Evolutionary conservation across 2,888 invertebrate genomes (phyloP).

Genomic region (Tipula unca): DNA sequence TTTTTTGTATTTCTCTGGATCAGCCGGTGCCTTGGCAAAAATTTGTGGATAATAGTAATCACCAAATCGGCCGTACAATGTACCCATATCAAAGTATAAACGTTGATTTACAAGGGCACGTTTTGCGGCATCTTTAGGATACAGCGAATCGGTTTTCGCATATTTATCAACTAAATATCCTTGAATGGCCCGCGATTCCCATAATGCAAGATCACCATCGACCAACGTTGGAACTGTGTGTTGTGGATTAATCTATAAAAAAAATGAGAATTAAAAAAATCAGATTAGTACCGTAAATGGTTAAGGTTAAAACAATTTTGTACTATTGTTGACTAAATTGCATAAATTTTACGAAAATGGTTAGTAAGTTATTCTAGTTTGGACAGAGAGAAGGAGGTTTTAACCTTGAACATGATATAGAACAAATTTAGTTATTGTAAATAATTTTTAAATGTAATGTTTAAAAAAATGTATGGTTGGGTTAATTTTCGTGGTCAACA

Average conservation of each 20-base stretch:
- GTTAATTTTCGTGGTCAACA: not conserved
- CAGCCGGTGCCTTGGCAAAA: constrained; percentile 52
- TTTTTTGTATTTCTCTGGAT: constrained; percentile 58
- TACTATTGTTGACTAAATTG: not conserved
- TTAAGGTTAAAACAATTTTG: not conserved
- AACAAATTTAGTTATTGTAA: not conserved
- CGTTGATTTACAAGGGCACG: constrained; percentile 70
- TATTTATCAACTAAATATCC: constrained; percentile 73
- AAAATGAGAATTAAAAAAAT: not conserved
- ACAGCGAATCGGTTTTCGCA: constrained; percentile 63
- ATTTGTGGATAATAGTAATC: constrained; percentile 61
- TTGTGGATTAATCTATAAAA: constrained; percentile 64
- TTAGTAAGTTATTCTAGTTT: not conserved
- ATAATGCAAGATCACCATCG: constrained; percentile 71
- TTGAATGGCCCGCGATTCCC: constrained; percentile 80
- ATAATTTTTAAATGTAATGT: not conserved
- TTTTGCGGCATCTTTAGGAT: constrained; percentile 67
- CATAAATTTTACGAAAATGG: not conserved
- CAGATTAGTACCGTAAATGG: not conserved
- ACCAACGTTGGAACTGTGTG: constrained; percentile 76
- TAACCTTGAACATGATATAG: not conserved
- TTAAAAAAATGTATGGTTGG: not conserved
- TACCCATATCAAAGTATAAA: constrained; percentile 71
- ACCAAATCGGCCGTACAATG: constrained; percentile 58
- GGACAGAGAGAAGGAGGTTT: not conserved